phyloP scores from a whole-genome alignment of 2,113 vertebrate genomes.

The Dipodomys spectabilis region DNA sequence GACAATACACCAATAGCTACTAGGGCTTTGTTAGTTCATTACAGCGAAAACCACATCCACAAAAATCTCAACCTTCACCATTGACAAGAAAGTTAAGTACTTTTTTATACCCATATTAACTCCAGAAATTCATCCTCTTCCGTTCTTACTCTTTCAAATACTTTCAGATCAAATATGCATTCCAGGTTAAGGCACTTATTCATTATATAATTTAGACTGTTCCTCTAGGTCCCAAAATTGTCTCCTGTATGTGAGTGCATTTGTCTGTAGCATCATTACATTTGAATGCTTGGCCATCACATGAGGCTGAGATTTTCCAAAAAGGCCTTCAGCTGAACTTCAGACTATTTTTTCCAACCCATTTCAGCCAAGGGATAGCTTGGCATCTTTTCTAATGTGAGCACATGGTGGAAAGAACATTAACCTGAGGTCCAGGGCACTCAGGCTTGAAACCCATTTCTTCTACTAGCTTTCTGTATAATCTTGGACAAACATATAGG shows the following conservation, averaged over 20 bases:
- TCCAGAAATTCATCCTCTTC: background rate
- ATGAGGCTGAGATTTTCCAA: constrained; percentile 25
- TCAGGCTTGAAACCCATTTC: constrained; percentile 43
- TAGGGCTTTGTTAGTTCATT: background rate
- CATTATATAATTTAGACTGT: background rate
- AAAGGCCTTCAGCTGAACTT: background rate
- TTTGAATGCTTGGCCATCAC: background rate
- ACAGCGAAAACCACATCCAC: background rate
- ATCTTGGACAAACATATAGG: background rate
- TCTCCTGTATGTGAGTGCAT: background rate
- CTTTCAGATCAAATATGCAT: background rate
- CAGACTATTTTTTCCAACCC: background rate
- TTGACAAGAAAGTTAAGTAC: background rate
- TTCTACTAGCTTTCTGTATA: constrained; percentile 26
- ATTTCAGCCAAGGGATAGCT: constrained; percentile 44
- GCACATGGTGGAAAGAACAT: constrained; percentile 50
- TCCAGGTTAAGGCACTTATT: background rate
- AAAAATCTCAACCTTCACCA: background rate
- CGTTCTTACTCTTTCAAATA: background rate
- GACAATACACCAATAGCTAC: too few relatives aligned
- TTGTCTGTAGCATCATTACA: background rate
- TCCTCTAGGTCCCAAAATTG: background rate
- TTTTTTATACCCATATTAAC: constrained; percentile 16
- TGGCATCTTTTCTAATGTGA: constrained; percentile 31
- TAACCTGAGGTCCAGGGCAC: background rate